Evolutionary conservation across 2,888 invertebrate species (phyloP), one percentile per base, ranked within the genome.

Genomic region (Boloria selene): DNA sequence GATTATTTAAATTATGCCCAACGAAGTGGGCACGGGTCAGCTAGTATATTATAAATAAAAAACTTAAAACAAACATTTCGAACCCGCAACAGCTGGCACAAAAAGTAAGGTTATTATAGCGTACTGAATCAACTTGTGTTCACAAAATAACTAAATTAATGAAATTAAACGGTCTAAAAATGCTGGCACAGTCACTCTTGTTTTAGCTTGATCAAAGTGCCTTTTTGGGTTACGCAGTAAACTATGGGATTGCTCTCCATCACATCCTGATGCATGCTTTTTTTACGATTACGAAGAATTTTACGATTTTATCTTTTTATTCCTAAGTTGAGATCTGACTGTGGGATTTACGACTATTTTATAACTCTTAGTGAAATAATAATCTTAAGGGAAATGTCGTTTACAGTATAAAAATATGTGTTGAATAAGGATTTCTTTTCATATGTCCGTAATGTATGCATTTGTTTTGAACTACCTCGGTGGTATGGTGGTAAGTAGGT

Each of bases 331-430:
- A 60, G 51, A 63, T 69, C 69, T 65, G 55, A 69, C 61, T 70
- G 59, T 60, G 67, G 61, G 52, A 63, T 70, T 70, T 69, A 70
- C 69, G 70, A 67, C 53, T 38, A 60, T 69, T 67, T 70, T 69
- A 70, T 70, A 69, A 60, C 65, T 63, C 56, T 70, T 66, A 69
- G 61, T 59, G 51, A 65, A 67, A 70, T 70, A 70, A 70, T 70
- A 64, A 67, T 61, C 51, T 67, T 62, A 62, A 60, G 59, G 64
- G 54, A 61, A 59, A 65, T 52, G 47, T 45, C 59, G 18, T 38
- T 64, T 52, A 50, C 44, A 47, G 58, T 7, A 44, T 50, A 58
- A 16, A 22, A n/a, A 16, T 47, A 10, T 52, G 14, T 52, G n/a
- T 13, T 26, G 13, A 18, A 16, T 18, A 55, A 42, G 6, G 42